Evolutionary conservation across 2,797 vertebrate genomes (phyloP).

Genomic region (Hemibagrus guttatus): DNA sequence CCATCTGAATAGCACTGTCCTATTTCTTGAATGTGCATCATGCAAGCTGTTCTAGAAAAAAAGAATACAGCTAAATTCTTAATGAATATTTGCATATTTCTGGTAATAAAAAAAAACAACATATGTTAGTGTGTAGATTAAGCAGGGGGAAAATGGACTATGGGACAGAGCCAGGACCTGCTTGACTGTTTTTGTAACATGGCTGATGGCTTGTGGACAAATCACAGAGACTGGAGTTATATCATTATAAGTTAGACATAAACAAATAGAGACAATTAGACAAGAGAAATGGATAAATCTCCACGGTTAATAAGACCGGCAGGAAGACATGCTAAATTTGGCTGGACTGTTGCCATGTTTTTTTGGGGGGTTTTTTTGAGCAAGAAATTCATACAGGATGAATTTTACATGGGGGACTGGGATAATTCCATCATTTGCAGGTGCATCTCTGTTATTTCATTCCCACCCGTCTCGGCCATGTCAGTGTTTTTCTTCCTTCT

Average conservation of each 20-base stretch:
- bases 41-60: not conserved
- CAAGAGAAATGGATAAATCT: conserved; percentile 23
- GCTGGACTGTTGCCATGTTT: not conserved
- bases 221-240: not conserved
- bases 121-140: not conserved
- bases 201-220: not conserved
- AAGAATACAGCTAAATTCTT: not conserved
- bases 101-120: not conserved
- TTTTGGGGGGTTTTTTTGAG: not conserved
- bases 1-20: not conserved
- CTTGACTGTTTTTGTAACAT: not conserved
- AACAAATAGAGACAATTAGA: conserved; percentile 19
- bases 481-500: not conserved
- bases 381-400: not conserved
- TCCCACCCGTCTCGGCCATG: not conserved
- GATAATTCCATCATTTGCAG: conserved; percentile 24
- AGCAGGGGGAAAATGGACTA: not conserved
- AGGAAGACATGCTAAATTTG: conserved; percentile 1
- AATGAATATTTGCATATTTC: not conserved
- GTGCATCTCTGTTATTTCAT: conserved; percentile 18
- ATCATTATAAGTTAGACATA: not conserved
- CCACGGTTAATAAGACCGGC: conserved; percentile 1
- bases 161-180: conserved; percentile 5
- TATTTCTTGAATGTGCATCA: not conserved
- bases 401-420: not conserved